Evolutionary conservation across 2,113 vertebrate genomes (phyloP).

Genomic region (Diphyllodes magnificus): DNA sequence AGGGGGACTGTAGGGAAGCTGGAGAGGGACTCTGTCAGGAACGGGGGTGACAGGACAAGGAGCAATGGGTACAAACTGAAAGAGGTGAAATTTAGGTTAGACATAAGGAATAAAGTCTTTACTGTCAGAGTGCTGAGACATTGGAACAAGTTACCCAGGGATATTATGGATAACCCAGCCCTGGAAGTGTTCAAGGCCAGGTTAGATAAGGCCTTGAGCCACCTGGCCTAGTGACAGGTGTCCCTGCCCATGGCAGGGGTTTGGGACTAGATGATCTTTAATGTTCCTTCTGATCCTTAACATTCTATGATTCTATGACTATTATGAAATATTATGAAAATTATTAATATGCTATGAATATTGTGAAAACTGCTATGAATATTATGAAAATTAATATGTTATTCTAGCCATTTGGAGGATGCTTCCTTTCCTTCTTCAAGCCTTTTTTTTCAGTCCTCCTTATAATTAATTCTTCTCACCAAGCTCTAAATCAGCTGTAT

Average conservation of each 20-base stretch:
- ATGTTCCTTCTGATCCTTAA: background rate
- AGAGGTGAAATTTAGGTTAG: background rate
- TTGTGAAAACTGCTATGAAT: background rate
- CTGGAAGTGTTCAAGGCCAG: background rate
- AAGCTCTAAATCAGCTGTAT: background rate
- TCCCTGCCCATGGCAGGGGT: background rate
- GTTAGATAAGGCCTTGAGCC: background rate
- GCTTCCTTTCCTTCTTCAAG: background rate
- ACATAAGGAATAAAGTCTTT: background rate
- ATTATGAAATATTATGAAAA: background rate
- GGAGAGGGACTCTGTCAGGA: background rate
- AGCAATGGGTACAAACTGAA: background rate
- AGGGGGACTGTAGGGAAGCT: fast-evolving
- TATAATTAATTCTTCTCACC: background rate
- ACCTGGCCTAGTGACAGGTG: background rate
- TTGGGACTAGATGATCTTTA: background rate
- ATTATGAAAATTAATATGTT: background rate
- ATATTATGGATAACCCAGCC: background rate
- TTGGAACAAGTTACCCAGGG: background rate
- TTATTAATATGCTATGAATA: background rate
- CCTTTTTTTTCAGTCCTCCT: background rate
- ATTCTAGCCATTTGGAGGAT: background rate
- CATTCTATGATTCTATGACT: background rate
- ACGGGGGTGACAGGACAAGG: too few relatives aligned
- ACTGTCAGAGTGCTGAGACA: background rate